A percentile compares a stretch with the other conserved stretches of the same genome.
These are phyloP conservation scores for Artibeus jamaicensis DNA, from an alignment of 2,797 vertebrate genomes.

Conservation along the genomic window DNA sequence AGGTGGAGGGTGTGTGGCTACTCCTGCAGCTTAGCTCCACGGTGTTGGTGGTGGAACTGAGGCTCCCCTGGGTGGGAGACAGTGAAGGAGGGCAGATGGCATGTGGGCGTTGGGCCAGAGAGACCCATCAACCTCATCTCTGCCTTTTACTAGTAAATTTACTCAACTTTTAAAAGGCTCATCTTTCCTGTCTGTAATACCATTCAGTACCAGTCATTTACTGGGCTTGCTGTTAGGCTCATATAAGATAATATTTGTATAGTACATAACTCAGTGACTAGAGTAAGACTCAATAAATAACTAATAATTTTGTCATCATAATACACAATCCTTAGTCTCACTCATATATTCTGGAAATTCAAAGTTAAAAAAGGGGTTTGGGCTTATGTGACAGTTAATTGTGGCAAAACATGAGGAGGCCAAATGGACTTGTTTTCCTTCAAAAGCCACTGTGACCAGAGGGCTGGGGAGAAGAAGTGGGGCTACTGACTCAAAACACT, in stretches of 20 bases:
- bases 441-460: not conserved
- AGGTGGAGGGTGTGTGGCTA: not conserved
- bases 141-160: not conserved
- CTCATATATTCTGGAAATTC: conserved; percentile 3
- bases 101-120: not conserved
- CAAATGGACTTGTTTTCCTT: not conserved
- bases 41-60: not conserved
- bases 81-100: not conserved
- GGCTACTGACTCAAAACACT: not conserved
- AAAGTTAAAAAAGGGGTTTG: not conserved
- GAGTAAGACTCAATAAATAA: not conserved
- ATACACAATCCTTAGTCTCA: conserved; percentile 41
- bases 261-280: not conserved
- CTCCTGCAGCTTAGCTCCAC: not conserved
- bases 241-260: not conserved
- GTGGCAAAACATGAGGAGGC: not conserved
- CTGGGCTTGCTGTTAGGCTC: not conserved
- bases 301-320: conserved; percentile 14
- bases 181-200: not conserved
- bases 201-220: not conserved
- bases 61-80: not conserved
- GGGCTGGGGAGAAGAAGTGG: not conserved
- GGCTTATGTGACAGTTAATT: not conserved
- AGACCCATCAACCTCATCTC: not conserved
- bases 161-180: not conserved